Conservation (phyloP, 2,888 invertebrate genomes). For the Platerodrilus igneus region DNA sequence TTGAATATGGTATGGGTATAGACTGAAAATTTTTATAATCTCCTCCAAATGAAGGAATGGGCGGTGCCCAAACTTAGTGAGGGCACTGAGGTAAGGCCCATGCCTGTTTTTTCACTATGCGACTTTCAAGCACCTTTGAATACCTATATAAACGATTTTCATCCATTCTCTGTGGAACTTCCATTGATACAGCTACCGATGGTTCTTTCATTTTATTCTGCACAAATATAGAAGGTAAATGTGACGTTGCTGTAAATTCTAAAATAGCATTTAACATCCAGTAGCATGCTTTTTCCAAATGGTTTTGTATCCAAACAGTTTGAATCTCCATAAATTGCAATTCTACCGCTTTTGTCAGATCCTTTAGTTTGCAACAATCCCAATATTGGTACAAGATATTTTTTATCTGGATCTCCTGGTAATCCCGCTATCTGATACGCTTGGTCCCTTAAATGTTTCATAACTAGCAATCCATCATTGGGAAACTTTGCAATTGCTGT, state of each 20-base stretch:
- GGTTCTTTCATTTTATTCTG: constrained; percentile 50
- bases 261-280: constrained; percentile 88
- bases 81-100: constrained; percentile 65
- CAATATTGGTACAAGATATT: constrained; percentile 55
- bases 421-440: constrained; percentile 63
- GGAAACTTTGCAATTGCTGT: constrained; percentile 83
- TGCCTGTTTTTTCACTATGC: too few relatives aligned
- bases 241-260: constrained; percentile 80
- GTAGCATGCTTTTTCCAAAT: constrained; percentile 80
- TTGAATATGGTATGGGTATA: too few relatives aligned
- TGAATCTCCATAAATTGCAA: constrained; percentile 93
- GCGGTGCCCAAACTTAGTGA: constrained; percentile 58
- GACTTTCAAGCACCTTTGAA: constrained; percentile 73
- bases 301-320: constrained; percentile 91
- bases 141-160: constrained; percentile 68
- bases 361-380: constrained; percentile 60
- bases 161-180: constrained; percentile 70
- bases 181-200: constrained; percentile 36
- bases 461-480: constrained; percentile 65
- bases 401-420: constrained; percentile 45
- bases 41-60: too few relatives aligned
- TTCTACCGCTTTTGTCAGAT: constrained; percentile 59
- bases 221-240: constrained; percentile 69
- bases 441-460: constrained; percentile 78
- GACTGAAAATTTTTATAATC: too few relatives aligned